Conservation (phyloP, 2,797 vertebrate genomes). For the Anguilla obscura region DNA sequence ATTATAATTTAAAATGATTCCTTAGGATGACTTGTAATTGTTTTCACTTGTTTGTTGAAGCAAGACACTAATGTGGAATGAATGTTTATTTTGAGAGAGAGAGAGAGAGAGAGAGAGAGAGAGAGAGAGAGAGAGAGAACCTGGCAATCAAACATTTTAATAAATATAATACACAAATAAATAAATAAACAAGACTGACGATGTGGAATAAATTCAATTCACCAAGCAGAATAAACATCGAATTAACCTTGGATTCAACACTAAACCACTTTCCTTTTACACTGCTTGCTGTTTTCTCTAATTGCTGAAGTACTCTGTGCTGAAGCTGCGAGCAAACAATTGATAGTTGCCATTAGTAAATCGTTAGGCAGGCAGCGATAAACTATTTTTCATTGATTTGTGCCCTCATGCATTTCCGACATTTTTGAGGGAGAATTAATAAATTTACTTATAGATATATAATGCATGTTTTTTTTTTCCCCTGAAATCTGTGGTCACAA, state of each 20-base stretch:
- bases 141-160: slow-evolving; percentile 51
- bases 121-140: background rate
- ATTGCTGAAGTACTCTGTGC: slow-evolving; percentile 69
- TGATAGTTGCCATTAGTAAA: slow-evolving; percentile 82
- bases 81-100: background rate
- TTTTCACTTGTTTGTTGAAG: background rate
- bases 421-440: slow-evolving; percentile 74
- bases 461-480: slow-evolving; percentile 77
- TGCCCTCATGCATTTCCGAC: slow-evolving; percentile 74
- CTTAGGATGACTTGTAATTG: background rate
- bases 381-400: slow-evolving; percentile 76
- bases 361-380: slow-evolving; percentile 80
- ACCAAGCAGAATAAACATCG: slow-evolving; percentile 71
- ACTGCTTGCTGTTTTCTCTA: slow-evolving; percentile 71
- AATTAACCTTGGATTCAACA: slow-evolving; percentile 71
- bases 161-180: slow-evolving; percentile 55
- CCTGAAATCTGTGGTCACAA: slow-evolving; percentile 59
- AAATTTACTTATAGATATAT: slow-evolving; percentile 75
- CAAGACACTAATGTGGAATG: background rate
- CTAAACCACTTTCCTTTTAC: slow-evolving; percentile 69
- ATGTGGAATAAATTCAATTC: slow-evolving; percentile 72
- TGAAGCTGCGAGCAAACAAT: slow-evolving; percentile 68
- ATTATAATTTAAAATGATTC: background rate
- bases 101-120: background rate
- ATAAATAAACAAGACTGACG: slow-evolving; percentile 74